These are phyloP conservation scores for Triplophysa tibetana DNA, from an alignment of 2,113 vertebrate genomes.

Conservation along the genomic window DNA sequence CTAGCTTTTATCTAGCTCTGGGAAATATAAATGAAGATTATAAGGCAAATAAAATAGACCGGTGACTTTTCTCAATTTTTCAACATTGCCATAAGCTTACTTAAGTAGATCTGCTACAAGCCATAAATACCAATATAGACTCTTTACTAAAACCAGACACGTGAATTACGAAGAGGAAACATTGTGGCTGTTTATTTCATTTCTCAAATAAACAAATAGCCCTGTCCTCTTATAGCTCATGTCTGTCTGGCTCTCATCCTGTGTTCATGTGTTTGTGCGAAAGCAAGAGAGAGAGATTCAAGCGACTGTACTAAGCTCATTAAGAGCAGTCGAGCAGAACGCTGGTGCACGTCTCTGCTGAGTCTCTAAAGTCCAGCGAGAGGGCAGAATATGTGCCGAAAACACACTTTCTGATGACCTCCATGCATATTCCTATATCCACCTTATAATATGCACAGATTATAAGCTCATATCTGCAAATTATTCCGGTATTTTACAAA, in stretches of 20 bases:
- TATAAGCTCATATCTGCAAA: background rate
- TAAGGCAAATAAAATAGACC: no score
- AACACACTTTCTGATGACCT: background rate
- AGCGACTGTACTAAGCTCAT: slow-evolving; percentile 38
- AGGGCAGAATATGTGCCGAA: slow-evolving; percentile 23
- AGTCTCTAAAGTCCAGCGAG: slow-evolving; percentile 39
- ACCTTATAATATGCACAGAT: background rate
- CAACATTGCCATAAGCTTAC: background rate
- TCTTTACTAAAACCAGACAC: background rate
- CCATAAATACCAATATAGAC: background rate
- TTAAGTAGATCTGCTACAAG: background rate
- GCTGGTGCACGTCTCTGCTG: slow-evolving; percentile 37
- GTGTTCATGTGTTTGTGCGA: slow-evolving; percentile 12
- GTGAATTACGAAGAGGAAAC: slow-evolving; percentile 1
- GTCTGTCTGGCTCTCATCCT: slow-evolving; percentile 30
- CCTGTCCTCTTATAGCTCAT: slow-evolving; percentile 5
- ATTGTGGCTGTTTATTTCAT: slow-evolving; percentile 32
- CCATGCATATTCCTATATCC: background rate
- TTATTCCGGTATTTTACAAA: background rate
- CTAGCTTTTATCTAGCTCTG: no score
- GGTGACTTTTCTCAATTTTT: no score
- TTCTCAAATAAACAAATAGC: slow-evolving; percentile 14
- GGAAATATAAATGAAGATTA: no score
- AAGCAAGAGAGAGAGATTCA: background rate
- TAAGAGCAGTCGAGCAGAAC: slow-evolving; percentile 44